Base-by-base conservation (phyloP, 2,888 invertebrate genomes). In the Epicampocera succincta region DNA sequence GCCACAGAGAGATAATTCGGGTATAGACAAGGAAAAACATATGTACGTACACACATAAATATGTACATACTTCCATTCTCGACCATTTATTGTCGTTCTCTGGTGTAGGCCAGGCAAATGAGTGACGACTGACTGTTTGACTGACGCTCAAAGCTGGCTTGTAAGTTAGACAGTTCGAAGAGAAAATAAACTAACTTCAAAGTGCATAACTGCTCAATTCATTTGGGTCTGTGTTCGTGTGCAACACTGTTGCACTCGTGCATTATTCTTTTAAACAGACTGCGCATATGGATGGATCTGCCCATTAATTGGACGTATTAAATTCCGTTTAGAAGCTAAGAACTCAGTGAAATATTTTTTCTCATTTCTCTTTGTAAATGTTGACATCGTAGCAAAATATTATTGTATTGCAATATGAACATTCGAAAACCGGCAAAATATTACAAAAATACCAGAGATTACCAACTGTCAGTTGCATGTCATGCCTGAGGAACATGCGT, bases 381-480 rank as follows among this genome's bases (percentile, higher is more conserved):
- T 69, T 80, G 72, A 68, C 75, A 77, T 81, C 77, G 78, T 42
- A 75, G 74, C 66, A 80, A 82, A 80, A 82, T 84, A 83, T 84
- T 84, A 75, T 80, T 54, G 83, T 79, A 84, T 82, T 83, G 78
- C 19, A 69, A 46, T 25, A 50, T 33, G 6, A 71, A 65, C 54
- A 69, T 44, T 66, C 56, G 12, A 58, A 8, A 66, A 58, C 48
- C 33, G 5, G 54, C 25, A 54, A 38, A 42, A 84, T 83, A 88
- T 88, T 88, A 87, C 87, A 87, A 87, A 88, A 88, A 89, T 89
- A 88, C 89, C 88, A 87, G 87, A 88, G 89, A 89, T 89, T 88
- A 88, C 89, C 88, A 89, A 89, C 88, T 89, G 89, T 88, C 89
- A 89, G 89, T 89, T 86, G 89, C 87, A 86, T 89, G 88, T 89